phyloP scores from a whole-genome alignment of 1,140 invertebrate genomes.

The Drosophila tani region DNA sequence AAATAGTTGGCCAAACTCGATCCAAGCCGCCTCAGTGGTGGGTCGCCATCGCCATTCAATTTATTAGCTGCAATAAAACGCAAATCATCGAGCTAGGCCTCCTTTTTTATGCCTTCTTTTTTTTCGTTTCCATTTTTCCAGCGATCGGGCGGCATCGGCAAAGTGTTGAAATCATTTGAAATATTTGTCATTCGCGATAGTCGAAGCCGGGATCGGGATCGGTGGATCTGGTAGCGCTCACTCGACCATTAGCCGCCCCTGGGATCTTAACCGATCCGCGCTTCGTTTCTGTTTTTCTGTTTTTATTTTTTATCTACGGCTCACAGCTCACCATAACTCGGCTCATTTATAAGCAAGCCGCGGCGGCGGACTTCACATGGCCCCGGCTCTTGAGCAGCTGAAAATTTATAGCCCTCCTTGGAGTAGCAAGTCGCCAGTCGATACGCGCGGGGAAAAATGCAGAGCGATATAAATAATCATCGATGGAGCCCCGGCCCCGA shows the following conservation, averaged over 20 bases:
- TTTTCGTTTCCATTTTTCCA: slow-evolving; percentile 3
- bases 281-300: slow-evolving; percentile 5
- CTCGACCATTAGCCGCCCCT: slow-evolving; percentile 34
- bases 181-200: slow-evolving; percentile 80
- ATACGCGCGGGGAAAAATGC: neutral
- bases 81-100: slow-evolving; percentile 62
- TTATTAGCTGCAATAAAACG: slow-evolving; percentile 83
- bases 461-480: slow-evolving; percentile 42
- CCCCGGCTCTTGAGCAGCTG: slow-evolving; percentile 33
- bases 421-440: neutral
- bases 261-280: slow-evolving; percentile 1
- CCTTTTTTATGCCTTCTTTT: neutral
- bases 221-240: slow-evolving; percentile 12
- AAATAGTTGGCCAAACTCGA: slow-evolving; percentile 67
- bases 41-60: slow-evolving; percentile 80
- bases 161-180: slow-evolving; percentile 84
- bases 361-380: slow-evolving; percentile 52
- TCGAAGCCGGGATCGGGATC: neutral
- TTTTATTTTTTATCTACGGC: slow-evolving; percentile 43
- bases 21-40: slow-evolving; percentile 58
- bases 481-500: slow-evolving; percentile 4
- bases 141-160: slow-evolving; percentile 47
- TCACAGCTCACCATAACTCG: slow-evolving; percentile 41
- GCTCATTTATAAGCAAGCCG: slow-evolving; percentile 51
- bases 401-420: slow-evolving; percentile 38